Base-by-base conservation (phyloP, 2,888 invertebrate genomes). In the Nesidiocoris tenuis region DNA sequence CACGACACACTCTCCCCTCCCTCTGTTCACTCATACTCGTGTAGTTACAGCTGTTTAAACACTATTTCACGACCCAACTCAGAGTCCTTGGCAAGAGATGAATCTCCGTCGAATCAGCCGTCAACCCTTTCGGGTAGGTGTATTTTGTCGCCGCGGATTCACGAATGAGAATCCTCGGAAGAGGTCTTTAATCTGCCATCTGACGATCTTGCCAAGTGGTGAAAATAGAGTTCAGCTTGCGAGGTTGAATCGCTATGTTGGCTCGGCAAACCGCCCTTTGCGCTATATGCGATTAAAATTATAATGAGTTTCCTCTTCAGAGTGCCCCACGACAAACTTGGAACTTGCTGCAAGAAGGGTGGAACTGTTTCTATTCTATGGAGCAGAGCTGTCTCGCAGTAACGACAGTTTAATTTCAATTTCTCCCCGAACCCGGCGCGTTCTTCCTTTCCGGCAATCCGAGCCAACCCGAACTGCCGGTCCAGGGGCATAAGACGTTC, bases 261-360 rank as follows among this genome's bases (percentile, higher is more conserved):
- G 74, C 55, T 66, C 74, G 24, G 74, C 39, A 22, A 75, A 75
- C 74, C 74, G 57, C 74, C 65, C 23, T 56, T 24, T 59, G 39
- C 74, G 74, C 57, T 72, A 72, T 72, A 72, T 72, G 66, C 74
- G 65, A 75, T 75, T 75, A 75, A 75, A 75, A 75, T 75, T 75
- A 75, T 75, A 75, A 75, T 75, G 74, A 75, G 74, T 75, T 75
- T 66, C 66, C 66, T 61, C 65, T 39, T 39, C 39, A 12, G 12
- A 39, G 39, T 39, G 39, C 39, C 12, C 39, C 12, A n/a, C n/a
- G 61, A 23, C 61, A 61, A 61, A 23, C 39, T 39, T 18, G 61
- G 54, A 61, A 72, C 72, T 72, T 72, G 72, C 61, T 39, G 39
- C 39, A 39, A 12, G 39, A 39, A 39, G 39, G 39, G 39, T 7